These are phyloP conservation scores for Desmophyllum pertusum DNA, from an alignment of 92 coral and sea anemone species.

Conservation along the genomic window DNA sequence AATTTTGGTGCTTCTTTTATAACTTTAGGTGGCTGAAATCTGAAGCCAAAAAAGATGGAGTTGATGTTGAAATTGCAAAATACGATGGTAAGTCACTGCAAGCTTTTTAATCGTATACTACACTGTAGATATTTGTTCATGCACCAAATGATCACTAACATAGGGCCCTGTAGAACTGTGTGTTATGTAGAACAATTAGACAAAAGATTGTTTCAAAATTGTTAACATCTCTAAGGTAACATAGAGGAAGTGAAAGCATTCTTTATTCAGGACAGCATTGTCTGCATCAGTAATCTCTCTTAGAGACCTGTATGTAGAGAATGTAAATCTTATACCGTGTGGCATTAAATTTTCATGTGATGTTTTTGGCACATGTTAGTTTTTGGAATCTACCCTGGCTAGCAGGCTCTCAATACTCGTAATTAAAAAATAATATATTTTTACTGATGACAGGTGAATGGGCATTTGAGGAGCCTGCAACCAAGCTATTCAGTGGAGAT, in stretches of 20 bases:
- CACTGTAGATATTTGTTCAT: neutral
- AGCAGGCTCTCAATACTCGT: neutral
- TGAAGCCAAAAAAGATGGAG: conserved; percentile 95
- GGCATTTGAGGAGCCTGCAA: conserved; percentile 92
- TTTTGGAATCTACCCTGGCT: too few species aligned
- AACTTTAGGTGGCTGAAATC: conserved; percentile 83
- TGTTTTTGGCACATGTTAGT: too few species aligned
- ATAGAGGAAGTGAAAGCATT: neutral
- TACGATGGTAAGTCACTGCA: conserved; percentile 83
- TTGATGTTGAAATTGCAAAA: conserved; percentile 87
- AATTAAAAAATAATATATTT: neutral
- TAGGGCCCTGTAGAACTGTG: neutral
- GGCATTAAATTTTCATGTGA: too few species aligned
- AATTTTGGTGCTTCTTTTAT: neutral
- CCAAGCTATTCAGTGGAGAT: conserved; percentile 81
- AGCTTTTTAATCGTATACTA: neutral
- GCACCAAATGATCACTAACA: neutral
- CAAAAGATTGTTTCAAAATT: neutral
- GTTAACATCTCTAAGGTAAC: neutral
- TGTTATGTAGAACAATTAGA: neutral
- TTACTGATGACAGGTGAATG: conserved; percentile 69
- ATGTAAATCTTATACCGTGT: too few species aligned
- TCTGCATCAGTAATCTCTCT: neutral
- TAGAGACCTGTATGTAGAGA: neutral
- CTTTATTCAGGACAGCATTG: neutral